Percentiles rank a stretch among this genome's conserved stretches.
These are phyloP conservation scores for Xylota segnis DNA, from an alignment of 2,888 invertebrate genomes.

Conservation along the genomic window DNA sequence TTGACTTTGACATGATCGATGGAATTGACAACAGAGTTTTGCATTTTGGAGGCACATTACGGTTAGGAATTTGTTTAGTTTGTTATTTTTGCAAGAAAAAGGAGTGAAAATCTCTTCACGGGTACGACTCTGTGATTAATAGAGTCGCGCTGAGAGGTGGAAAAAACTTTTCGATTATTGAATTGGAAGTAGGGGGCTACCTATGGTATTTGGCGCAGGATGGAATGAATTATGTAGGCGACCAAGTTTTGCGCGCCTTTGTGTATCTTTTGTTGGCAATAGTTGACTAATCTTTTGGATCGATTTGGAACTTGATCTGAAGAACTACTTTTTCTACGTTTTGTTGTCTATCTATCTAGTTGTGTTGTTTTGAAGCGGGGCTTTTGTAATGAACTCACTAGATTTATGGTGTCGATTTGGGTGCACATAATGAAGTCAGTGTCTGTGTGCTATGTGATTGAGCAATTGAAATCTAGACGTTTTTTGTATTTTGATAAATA, in stretches of 20 bases:
- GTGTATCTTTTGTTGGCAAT: constrained; percentile 50
- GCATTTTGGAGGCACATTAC: constrained; percentile 58
- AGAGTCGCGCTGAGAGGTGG: constrained; percentile 37
- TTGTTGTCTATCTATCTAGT: constrained; percentile 44
- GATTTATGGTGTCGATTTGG: constrained; percentile 72
- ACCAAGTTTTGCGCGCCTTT: constrained; percentile 45
- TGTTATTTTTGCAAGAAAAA: constrained; percentile 15
- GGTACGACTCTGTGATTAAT: constrained; percentile 52
- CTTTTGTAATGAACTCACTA: constrained; percentile 55
- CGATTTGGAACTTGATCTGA: constrained; percentile 64
- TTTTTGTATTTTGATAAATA: constrained; percentile 33
- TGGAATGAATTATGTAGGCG: constrained; percentile 71
- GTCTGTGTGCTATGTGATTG: constrained; percentile 13
- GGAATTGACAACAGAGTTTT: constrained; percentile 71
- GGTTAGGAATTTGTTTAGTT: constrained; percentile 44
- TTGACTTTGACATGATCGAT: constrained; percentile 77
- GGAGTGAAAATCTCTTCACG: constrained; percentile 45
- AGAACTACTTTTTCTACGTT: constrained; percentile 57
- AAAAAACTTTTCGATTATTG: constrained; percentile 50
- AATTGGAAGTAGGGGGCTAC: constrained; percentile 20
- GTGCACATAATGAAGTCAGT: constrained; percentile 30
- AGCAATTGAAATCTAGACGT: constrained; percentile 47
- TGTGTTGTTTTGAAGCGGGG: constrained; percentile 59
- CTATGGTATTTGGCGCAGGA: constrained; percentile 21
- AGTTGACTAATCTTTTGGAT: constrained; percentile 64